Base-by-base conservation (phyloP, 1,140 invertebrate species). In the Solenopsis invicta region DNA sequence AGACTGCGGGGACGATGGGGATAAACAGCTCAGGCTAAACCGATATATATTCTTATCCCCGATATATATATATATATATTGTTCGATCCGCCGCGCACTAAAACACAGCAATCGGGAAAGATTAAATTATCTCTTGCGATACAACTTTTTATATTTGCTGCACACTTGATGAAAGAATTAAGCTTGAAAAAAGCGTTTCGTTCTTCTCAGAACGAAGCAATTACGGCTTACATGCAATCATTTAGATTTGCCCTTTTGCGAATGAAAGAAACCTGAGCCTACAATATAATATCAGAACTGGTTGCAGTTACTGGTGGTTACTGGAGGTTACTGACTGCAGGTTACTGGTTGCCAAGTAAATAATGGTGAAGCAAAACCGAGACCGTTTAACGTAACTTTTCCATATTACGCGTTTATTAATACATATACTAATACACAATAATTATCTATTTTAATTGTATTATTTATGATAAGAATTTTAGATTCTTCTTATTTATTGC, bases 1-100 rank as follows among this genome's bases (percentile, higher is more conserved):
- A 56, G 29, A 61, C 21, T n/a, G 16, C 21, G 0, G 4, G 4
- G 3, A 41, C 21, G 37, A 8, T 21, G 21, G 59, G 74, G 48
- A 64, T 64, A 78, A 85, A 76, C 82, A 74, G 24, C 74, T 21
- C 59, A n/a, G 13, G 72, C 56, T 29, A 29, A 72, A 78, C 45
- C 54, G 29, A 85, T 64, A 77, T 56, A 54, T 75, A 75, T 77
- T 66, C 72, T 85, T 85, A 82, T 82, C 45, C 37, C 6, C 24
- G 29, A 13, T 41, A 84, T n/a, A n/a, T n/a, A n/a, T n/a, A n/a
- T n/a, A n/a, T n/a, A n/a, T n/a, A n/a, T n/a, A n/a, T n/a, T n/a
- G n/a, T 61, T 81, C 45, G n/a, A 67, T 41, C n/a, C n/a, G 34
- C 48, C 12, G 41, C 41, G 4, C 41, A 18, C 41, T 8, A 21